A percentile compares a stretch with the other conserved stretches of the same genome.
phyloP scores from a whole-genome alignment of 2,888 invertebrate species.

The Meghimatium bilineatum region DNA sequence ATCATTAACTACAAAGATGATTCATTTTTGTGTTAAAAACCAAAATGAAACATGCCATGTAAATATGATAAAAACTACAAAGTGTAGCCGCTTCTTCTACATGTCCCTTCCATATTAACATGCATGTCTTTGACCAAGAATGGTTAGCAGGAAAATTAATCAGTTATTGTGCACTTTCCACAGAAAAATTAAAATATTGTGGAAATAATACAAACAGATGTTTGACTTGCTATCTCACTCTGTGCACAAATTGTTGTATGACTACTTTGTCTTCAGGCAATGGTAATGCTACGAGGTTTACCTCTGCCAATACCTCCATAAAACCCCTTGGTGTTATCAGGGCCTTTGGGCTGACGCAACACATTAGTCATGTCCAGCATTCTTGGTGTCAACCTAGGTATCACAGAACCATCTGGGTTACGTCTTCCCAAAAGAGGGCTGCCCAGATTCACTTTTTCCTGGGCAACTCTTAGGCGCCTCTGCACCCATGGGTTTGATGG shows the following conservation, averaged over 20 bases:
- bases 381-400: constrained; percentile 52
- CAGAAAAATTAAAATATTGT: not conserved
- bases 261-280: constrained; percentile 35
- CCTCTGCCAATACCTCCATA: constrained; percentile 77
- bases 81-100: not conserved
- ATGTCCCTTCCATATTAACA: not conserved
- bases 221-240: not conserved
- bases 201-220: not conserved
- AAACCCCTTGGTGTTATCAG: constrained; percentile 93
- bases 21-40: constrained; percentile 16
- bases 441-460: constrained; percentile 64
- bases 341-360: constrained; percentile 89
- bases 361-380: constrained; percentile 82
- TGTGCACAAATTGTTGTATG: too few relatives aligned
- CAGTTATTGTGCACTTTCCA: constrained; percentile 10
- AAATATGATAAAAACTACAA: not conserved
- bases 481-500: constrained; percentile 79
- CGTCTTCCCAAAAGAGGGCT: constrained; percentile 67
- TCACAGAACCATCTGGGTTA: constrained; percentile 55
- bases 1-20: constrained; percentile 14
- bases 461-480: constrained; percentile 77
- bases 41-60: constrained; percentile 14
- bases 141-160: not conserved
- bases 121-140: not conserved
- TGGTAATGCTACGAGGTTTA: constrained; percentile 68